Evolutionary conservation across 2,113 vertebrate genomes (phyloP), one percentile per base, ranked within the genome.

Genomic region (Odocoileus hemionus): DNA sequence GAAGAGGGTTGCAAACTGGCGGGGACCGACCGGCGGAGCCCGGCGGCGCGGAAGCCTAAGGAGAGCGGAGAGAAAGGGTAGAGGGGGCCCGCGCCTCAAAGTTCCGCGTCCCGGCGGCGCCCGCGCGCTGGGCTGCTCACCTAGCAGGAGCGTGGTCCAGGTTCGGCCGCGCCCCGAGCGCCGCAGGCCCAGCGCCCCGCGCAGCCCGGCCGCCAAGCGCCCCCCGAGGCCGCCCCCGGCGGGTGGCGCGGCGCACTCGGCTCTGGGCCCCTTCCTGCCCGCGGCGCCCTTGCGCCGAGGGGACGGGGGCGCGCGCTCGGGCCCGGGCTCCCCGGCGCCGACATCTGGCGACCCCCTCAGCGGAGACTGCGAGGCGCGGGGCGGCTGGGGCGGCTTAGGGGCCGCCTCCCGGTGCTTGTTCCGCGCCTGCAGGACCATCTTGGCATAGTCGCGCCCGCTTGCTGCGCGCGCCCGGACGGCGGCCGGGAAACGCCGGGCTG

Each of bases 361-460:
- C 39, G 92, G 97, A 26, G 97, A 80, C 94, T 60, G 97, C 43
- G 97, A 91, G 82, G 97, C 86, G 54, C 96, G 96, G 90, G 97
- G 91, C 80, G 82, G 94, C 85, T 93, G 96, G 84, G 96, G 95
- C 82, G 97, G 86, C 94, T 89, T 96, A 43, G 97, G 89, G 89
- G 97, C 93, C 54, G 96, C 95, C 57, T 98, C 98, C 76, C 97
- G 98, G 60, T 97, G 98, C 96, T 97, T 97, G 97, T 30, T 98
- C 97, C 97, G 96, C 95, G 98, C 96, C 96, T 95, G 97, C 96
- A 98, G 91, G 97, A 98, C 97, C 98, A 98, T 98, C 97, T 97
- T 97, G 74, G 97, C 98, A 98, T 98, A 95, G 97, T 97, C 97
- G 96, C 96, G 84, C 90, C 90, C 92, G 94, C 92, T 74, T 26